phyloP scores from a whole-genome alignment of 92 coral and sea anemone genomes.

The Palythoa grandis region DNA sequence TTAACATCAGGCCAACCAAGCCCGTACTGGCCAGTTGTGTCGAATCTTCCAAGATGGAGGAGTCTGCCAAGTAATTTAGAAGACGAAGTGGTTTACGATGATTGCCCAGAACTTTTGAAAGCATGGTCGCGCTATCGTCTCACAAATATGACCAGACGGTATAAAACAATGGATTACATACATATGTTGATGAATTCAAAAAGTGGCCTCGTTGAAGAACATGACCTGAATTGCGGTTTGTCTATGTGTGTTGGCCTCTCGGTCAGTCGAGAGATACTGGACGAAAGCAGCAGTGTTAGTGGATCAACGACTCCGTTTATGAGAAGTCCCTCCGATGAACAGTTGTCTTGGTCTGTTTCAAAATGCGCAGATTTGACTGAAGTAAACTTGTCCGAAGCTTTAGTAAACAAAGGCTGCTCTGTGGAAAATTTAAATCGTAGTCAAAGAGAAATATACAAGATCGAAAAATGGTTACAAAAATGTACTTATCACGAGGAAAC shows the following conservation, averaged over 20 bases:
- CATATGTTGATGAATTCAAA: constrained; percentile 76
- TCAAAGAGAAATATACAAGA: constrained; percentile 67
- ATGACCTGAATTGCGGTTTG: constrained; percentile 70
- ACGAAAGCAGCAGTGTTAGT: constrained; percentile 64
- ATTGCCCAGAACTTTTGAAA: constrained; percentile 84
- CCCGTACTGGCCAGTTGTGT: constrained; percentile 60
- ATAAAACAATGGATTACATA: constrained; percentile 92
- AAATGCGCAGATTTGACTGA: constrained; percentile 66
- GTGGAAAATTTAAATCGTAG: constrained; percentile 68
- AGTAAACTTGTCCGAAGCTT: constrained; percentile 70
- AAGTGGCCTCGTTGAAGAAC: constrained; percentile 50
- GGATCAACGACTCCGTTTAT: constrained; percentile 79
- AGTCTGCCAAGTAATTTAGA: constrained; percentile 86
- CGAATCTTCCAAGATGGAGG: constrained; percentile 82
- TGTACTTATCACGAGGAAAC: constrained; percentile 64
- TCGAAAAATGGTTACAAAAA: constrained; percentile 81
- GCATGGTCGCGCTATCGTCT: constrained; percentile 90
- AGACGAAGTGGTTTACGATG: constrained; percentile 81
- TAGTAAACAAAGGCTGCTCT: constrained; percentile 70
- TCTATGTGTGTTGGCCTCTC: constrained; percentile 74
- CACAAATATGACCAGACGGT: constrained; percentile 85
- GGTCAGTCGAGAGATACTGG: constrained; percentile 83
- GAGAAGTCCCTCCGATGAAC: constrained; percentile 85
- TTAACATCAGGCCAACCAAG: constrained; percentile 68
- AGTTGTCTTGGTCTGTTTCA: constrained; percentile 66